Evolutionary conservation across 2,888 invertebrate species (phyloP).

Genomic region (Norana najaformis): DNA sequence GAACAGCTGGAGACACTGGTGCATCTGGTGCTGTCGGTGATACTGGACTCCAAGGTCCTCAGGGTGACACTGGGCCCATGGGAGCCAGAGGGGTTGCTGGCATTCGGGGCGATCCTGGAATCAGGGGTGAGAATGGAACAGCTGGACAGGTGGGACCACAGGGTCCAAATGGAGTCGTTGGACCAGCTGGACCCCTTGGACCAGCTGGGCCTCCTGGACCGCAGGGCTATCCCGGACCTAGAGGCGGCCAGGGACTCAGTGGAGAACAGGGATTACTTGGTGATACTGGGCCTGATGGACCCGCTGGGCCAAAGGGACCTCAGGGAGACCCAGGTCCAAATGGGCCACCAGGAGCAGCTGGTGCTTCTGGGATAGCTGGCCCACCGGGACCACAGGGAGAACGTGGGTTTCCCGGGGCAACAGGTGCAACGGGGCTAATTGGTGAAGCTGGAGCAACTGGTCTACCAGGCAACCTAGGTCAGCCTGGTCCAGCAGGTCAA

Average conservation of each 20-base stretch:
- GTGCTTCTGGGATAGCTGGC: slow-evolving; percentile 37
- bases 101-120: slow-evolving; percentile 37
- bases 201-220: slow-evolving; percentile 43
- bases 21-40: slow-evolving; percentile 66
- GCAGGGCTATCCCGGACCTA: slow-evolving; percentile 34
- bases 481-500: slow-evolving; percentile 35
- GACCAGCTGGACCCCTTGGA: slow-evolving; percentile 26
- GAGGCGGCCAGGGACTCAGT: slow-evolving; percentile 15
- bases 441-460: slow-evolving; percentile 29
- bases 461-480: slow-evolving; percentile 51
- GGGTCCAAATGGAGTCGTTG: slow-evolving; percentile 36
- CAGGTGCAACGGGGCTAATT: slow-evolving; percentile 32
- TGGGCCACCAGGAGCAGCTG: slow-evolving; percentile 34
- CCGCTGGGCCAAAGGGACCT: slow-evolving; percentile 73
- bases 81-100: slow-evolving; percentile 36
- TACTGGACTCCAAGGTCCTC: slow-evolving; percentile 38
- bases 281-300: slow-evolving; percentile 36
- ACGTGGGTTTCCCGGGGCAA: slow-evolving; percentile 37
- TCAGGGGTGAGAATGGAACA: slow-evolving; percentile 36
- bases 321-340: slow-evolving; percentile 36
- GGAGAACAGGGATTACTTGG: slow-evolving; percentile 34
- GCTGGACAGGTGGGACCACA: slow-evolving; percentile 36
- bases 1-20: slow-evolving; percentile 61
- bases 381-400: slow-evolving; percentile 38
- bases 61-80: slow-evolving; percentile 22